A percentile compares a stretch with the other conserved stretches of the same genome.
Conservation (phyloP, 2,888 invertebrate genomes). For the Synergus itoensis region DNA sequence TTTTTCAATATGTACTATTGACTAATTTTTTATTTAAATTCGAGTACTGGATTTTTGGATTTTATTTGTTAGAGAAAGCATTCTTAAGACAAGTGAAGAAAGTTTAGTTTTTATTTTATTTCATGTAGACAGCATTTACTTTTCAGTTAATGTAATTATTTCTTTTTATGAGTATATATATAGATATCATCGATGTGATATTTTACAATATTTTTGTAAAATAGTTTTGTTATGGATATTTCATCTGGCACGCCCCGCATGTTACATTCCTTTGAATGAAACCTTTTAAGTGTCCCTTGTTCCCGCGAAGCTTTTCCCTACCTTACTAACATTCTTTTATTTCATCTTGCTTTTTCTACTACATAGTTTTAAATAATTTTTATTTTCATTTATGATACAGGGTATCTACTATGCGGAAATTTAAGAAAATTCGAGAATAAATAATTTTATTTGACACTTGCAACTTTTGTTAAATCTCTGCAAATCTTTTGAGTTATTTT, state of each 20-base stretch:
- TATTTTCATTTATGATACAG: neutral
- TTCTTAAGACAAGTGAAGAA: neutral
- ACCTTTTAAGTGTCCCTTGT: neutral
- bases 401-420: too few relatives aligned
- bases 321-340: slow-evolving; percentile 14
- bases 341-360: neutral
- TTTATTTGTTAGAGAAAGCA: neutral
- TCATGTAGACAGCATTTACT: slow-evolving; percentile 68
- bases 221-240: neutral
- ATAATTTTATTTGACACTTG: too few relatives aligned
- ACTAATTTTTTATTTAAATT: neutral
- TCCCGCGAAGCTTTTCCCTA: neutral
- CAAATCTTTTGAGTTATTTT: too few relatives aligned
- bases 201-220: neutral
- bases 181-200: neutral
- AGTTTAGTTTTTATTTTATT: slow-evolving; percentile 36
- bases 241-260: neutral
- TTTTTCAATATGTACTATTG: neutral
- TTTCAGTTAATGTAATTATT: slow-evolving; percentile 66
- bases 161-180: slow-evolving; percentile 7
- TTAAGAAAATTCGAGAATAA: too few relatives aligned
- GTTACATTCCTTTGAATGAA: slow-evolving; percentile 1
- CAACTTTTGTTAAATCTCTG: too few relatives aligned
- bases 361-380: neutral
- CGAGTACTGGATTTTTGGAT: neutral